Base-by-base conservation (phyloP, 2,113 vertebrate species). In the Tricholaema leucomelas region DNA sequence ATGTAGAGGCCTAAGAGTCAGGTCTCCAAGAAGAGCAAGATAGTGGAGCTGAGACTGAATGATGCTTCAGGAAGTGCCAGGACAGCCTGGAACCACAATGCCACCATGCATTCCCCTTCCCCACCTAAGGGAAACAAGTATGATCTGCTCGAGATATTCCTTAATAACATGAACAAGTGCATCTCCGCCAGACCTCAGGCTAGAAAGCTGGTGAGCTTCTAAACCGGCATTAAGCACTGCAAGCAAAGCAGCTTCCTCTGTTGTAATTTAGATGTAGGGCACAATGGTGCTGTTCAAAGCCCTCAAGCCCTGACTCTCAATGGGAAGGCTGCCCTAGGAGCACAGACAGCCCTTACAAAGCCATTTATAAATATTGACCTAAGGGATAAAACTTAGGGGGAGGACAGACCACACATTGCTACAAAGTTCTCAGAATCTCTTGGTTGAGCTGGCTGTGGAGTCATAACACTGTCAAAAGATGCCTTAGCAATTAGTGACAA, bases 261-360 rank as follows among this genome's bases (percentile, higher is more conserved):
- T 19, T 44, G n/a, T 31, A 81, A 71, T 67, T 79, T 33, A 71
- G 71, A 58, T 12, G 35, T 0, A 28, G 27, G 17, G 16, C 30
- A 44, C 11, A 46, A 42, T 0, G 3, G 44, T 10, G 38, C 31
- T 35, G 13, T 2, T 21, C 2, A 2, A 81, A 76, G 27, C 25
- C 58, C 30, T 66, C 5, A 16, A 31, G 40, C 61, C 27, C 33
- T 46, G 33, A 21, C 35, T 52, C 24, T 12, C 3, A 1, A 5
- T 19, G 23, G 11, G 3, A 77, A 36, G 38, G 74, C 21, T 58
- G 11, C 42, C 55, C 23, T 58, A 30, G 58, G 8, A 69, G 42
- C n/a, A 44, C 0, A 0, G 31, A n/a, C n/a, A 88, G 74, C 21
- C 46, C 54, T 55, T 30, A 55, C 28, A 55, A 55, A 30, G 54